Conservation (phyloP, 35 echinoderm and acorn worm species). For the Heliocidaris tuberculata region DNA sequence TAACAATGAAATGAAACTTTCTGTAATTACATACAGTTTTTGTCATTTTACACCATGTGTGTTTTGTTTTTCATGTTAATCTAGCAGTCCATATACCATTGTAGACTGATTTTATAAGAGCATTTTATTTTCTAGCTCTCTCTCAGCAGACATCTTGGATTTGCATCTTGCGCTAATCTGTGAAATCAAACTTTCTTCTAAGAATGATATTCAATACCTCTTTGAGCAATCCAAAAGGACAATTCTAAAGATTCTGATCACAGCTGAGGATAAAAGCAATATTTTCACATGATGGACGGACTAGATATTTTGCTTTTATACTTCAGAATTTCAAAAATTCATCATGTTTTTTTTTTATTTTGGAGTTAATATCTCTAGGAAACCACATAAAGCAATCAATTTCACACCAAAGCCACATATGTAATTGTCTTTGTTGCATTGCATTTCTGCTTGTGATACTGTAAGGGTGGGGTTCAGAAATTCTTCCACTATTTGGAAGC, state of each 20-base stretch:
- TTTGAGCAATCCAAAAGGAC: neutral
- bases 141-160: no score
- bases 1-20: no score
- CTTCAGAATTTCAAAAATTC: neutral
- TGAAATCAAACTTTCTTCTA: neutral
- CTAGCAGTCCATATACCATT: no score
- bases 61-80: no score
- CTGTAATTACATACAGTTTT: no score
- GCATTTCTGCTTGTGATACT: neutral
- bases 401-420: neutral
- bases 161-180: no score
- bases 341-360: neutral
- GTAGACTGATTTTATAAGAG: no score
- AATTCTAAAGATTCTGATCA: neutral
- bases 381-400: neutral
- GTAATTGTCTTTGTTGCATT: neutral
- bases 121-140: no score
- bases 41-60: no score
- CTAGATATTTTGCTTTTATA: neutral
- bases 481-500: no score
- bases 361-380: neutral
- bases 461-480: neutral
- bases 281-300: neutral
- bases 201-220: neutral
- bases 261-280: neutral